Evolutionary conservation across 2,888 invertebrate species (phyloP).

Genomic region (Pseudococcus longispinus): DNA sequence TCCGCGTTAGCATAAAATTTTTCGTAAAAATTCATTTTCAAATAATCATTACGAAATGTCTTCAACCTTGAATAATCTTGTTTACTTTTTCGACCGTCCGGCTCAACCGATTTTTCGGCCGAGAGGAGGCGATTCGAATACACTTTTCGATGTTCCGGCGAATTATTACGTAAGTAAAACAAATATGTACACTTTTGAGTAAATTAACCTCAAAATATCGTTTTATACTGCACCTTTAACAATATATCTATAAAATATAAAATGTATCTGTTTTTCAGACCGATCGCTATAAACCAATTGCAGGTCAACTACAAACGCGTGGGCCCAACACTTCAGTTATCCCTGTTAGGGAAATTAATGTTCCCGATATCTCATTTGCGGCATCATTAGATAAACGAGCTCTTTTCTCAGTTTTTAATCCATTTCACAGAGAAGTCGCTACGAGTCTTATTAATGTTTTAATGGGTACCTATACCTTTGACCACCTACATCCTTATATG

Average conservation of each 20-base stretch:
- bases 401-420: constrained; percentile 78
- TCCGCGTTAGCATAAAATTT: neutral
- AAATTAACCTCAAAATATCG: neutral
- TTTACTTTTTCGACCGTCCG: constrained; percentile 77
- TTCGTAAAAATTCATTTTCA: neutral
- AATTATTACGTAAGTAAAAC: constrained; percentile 70
- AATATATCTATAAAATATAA: constrained; percentile 3
- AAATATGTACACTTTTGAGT: constrained; percentile 8
- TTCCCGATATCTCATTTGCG: constrained; percentile 71
- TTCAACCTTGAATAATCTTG: constrained; percentile 61
- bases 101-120: constrained; percentile 79
- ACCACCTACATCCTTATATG: neutral
- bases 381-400: constrained; percentile 71
- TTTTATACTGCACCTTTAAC: neutral
- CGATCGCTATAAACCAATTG: constrained; percentile 68
- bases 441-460: constrained; percentile 74
- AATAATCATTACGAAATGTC: constrained; percentile 15
- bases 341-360: constrained; percentile 69
- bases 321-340: constrained; percentile 62
- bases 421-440: constrained; percentile 75
- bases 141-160: constrained; percentile 71
- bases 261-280: constrained; percentile 61
- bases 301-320: constrained; percentile 68
- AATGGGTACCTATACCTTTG: constrained; percentile 65
- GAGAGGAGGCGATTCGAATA: constrained; percentile 68